Base-by-base conservation (phyloP, 2,113 vertebrate genomes). In the Gobio gobio region DNA sequence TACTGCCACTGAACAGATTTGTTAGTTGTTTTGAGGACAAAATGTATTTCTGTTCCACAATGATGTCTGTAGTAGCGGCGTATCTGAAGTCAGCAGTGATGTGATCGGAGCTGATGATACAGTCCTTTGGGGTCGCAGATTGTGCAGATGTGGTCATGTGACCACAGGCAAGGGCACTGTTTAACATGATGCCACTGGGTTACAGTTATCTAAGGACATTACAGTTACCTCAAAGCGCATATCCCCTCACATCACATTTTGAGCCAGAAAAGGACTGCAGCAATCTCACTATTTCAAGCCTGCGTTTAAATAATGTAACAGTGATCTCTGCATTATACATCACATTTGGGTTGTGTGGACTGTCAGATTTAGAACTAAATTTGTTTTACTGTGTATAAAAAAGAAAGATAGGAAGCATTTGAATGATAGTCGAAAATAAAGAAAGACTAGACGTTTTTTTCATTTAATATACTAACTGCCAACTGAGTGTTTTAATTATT, bases 291-390 rank as follows among this genome's bases (percentile, higher is more conserved):
- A 51, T 77, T 63, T 84, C 26, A 14, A 82, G 79, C 26, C 47
- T 68, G 59, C 1, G 20, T 82, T 82, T 82, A 2, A 82, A 82
- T 82, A 82, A 82, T 70, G 10, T 70, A 82, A 70, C 20, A 63
- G 59, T n/a, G 20, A 70, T 51, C 63, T 64, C 45, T 82, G 24
- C 24, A 51, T 66, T 82, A 82, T 82, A 40, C 47, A 82, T 82
- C 47, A 70, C 54, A 79, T 63, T 43, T 79, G 36, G 22, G 36
- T 79, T 36, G n/a, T n/a, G n/a, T 59, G 45, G 61, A 24, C 56
- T n/a, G 59, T 16, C 74, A 76, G 74, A 51, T 54, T 76, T 29
- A 76, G 14, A 76, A 72, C 20, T 47, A 76, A 76, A 29, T 10
- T 22, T 12, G 26, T 33, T 12, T 24, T 5, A 54, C 18, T 76